Percentiles rank a stretch among this genome's conserved stretches.
Conservation (phyloP, 2,113 vertebrate species). For the Saccopteryx bilineata region DNA sequence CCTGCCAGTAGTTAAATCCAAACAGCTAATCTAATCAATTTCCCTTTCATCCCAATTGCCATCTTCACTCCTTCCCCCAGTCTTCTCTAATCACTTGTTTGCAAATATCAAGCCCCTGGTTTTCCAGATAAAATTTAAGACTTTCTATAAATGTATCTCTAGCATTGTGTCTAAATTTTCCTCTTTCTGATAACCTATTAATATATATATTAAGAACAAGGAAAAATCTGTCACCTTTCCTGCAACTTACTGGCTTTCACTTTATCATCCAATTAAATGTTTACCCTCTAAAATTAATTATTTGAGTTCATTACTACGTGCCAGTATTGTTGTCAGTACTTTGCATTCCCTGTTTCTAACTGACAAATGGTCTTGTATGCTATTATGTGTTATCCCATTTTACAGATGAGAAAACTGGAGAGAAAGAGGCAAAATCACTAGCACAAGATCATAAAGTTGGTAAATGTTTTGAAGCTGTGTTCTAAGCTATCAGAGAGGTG, state of each 20-base stretch:
- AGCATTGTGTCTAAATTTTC: background rate
- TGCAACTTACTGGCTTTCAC: background rate
- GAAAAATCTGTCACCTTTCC: background rate
- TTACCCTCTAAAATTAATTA: background rate
- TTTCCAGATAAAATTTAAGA: background rate
- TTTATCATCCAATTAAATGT: background rate
- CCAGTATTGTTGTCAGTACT: background rate
- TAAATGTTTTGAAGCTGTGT: rapidly evolving
- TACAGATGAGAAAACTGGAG: background rate
- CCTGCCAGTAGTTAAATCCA: background rate
- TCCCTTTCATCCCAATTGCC: background rate
- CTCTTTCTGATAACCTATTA: background rate
- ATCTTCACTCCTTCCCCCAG: background rate
- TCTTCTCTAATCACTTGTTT: background rate
- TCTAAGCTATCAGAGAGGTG: background rate
- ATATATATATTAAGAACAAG: background rate
- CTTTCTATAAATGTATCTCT: background rate
- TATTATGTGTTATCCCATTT: background rate
- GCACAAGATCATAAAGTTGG: background rate
- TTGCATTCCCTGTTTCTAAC: background rate
- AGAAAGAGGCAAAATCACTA: background rate
- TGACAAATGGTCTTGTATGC: background rate
- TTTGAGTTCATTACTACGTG: background rate
- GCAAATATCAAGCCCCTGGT: background rate
- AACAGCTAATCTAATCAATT: background rate